Evolutionary conservation across 1,140 invertebrate genomes (phyloP), one percentile per base, ranked within the genome.

Genomic region (Theocolax elegans): DNA sequence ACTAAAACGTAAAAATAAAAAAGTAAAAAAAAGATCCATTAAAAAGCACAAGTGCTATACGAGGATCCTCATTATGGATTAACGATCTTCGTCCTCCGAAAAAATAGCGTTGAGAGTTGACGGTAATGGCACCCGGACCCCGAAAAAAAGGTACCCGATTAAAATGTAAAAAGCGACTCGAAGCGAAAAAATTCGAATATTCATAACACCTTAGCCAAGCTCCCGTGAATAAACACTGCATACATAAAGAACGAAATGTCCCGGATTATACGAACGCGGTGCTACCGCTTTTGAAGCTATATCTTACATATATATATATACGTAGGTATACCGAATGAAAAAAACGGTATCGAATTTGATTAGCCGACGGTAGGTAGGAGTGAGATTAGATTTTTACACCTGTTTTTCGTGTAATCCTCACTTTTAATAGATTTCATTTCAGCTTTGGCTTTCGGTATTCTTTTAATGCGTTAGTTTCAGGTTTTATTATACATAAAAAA

Each of bases 181-280:
- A 23, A 15, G 15, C 2, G 7, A 48, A 51, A 51, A 31, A 60
- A 42, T 40, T 25, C 42, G 65, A 67, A 53, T 68, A 62, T 62
- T 62, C 56, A 62, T 53, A 46, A 68, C 66, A 68, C 66, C 46
- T 51, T 29, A 46, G 35, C n/a, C 0, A 19, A 51, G 66, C 56
- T 62, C 63, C 51, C 35, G 56, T 60, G 56, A 62, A 68, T 62
- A 62, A 68, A 68, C 66, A 68, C 58, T 53, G 48, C 46, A 68
- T 53, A 62, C 27, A 29, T 35, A 15, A 9, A 54, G 19, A 21
- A 49, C 27, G 48, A 56, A 31, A 40, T 10, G 44, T 38, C 23
- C 15, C 12, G 25, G 15, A 54, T 49, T 56, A 56, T 66, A 66
- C 40, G 53, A 3, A 3, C 13, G 10, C 17, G 4, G 17, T 9